Evolutionary conservation across 2,113 vertebrate genomes (phyloP).

Genomic region (Caranx ignobilis): DNA sequence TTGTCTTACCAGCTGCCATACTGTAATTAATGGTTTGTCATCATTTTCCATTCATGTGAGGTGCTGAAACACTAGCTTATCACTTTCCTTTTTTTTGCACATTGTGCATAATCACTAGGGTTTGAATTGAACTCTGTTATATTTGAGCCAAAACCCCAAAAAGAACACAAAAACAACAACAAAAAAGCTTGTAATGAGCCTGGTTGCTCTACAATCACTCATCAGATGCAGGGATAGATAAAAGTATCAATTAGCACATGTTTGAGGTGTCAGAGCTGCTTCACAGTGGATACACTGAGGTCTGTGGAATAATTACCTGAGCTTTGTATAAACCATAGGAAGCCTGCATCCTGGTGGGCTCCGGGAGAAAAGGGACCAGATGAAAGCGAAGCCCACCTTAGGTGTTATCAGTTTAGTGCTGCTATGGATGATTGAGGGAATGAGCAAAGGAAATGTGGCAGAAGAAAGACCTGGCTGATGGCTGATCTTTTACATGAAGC

Average conservation of each 20-base stretch:
- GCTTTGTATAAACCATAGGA: slow-evolving; percentile 57
- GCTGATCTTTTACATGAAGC: slow-evolving; percentile 16
- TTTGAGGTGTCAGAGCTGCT: slow-evolving; percentile 56
- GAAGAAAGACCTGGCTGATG: slow-evolving; percentile 26
- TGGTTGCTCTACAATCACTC: slow-evolving; percentile 43
- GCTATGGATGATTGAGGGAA: slow-evolving; percentile 42
- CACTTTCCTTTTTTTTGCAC: slow-evolving; percentile 34
- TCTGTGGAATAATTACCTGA: slow-evolving; percentile 68
- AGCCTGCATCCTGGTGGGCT: slow-evolving; percentile 47
- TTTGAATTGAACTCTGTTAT: slow-evolving; percentile 56
- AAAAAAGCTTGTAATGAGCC: slow-evolving; percentile 16
- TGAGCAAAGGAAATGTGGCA: slow-evolving; percentile 46
- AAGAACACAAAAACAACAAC: neutral
- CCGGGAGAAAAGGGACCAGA: slow-evolving; percentile 53
- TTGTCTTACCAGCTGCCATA: slow-evolving; percentile 74
- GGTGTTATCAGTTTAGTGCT: slow-evolving; percentile 52
- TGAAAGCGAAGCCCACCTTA: slow-evolving; percentile 62
- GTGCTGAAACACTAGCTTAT: slow-evolving; percentile 58
- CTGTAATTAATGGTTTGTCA: slow-evolving; percentile 79
- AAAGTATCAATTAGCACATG: slow-evolving; percentile 58
- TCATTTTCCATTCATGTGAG: slow-evolving; percentile 75
- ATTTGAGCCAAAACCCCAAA: slow-evolving; percentile 35
- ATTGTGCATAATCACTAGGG: slow-evolving; percentile 47
- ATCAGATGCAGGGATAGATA: slow-evolving; percentile 54
- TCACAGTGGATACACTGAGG: slow-evolving; percentile 33